A percentile compares a stretch with the other conserved stretches of the same genome.
Evolutionary conservation across 2,113 vertebrate species (phyloP).

Genomic region (Hydrochoerus hydrochaeris): DNA sequence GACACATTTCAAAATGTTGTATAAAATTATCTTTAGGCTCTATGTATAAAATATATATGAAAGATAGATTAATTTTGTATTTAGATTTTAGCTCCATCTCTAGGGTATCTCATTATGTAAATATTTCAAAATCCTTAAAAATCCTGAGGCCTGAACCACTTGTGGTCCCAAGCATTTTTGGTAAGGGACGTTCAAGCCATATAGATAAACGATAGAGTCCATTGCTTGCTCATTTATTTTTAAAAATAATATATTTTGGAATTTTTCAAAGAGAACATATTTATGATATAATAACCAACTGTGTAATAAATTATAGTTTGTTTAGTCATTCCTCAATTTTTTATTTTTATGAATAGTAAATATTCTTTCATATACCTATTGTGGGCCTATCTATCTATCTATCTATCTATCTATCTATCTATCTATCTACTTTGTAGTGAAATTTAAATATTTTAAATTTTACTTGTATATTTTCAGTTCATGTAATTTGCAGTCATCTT

Average conservation of each 20-base stretch:
- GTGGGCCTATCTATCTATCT: too few relatives aligned
- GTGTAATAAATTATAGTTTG: background rate
- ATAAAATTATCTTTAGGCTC: background rate
- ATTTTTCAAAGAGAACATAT: background rate
- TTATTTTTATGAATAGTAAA: background rate
- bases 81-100: background rate
- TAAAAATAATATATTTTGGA: background rate
- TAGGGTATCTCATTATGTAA: background rate
- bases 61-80: background rate
- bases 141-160: background rate
- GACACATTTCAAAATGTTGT: background rate
- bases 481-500: background rate
- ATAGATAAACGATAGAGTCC: background rate
- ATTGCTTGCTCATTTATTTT: background rate
- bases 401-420: too few relatives aligned
- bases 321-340: slow-evolving; percentile 28
- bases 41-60: background rate
- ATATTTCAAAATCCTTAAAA: background rate
- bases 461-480: background rate
- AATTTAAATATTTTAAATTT: background rate
- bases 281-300: background rate
- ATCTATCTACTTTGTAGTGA: background rate
- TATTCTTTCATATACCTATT: background rate
- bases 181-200: background rate
- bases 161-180: background rate